Conservation (phyloP, 2,888 invertebrate species). For the Orthosia cruda region DNA sequence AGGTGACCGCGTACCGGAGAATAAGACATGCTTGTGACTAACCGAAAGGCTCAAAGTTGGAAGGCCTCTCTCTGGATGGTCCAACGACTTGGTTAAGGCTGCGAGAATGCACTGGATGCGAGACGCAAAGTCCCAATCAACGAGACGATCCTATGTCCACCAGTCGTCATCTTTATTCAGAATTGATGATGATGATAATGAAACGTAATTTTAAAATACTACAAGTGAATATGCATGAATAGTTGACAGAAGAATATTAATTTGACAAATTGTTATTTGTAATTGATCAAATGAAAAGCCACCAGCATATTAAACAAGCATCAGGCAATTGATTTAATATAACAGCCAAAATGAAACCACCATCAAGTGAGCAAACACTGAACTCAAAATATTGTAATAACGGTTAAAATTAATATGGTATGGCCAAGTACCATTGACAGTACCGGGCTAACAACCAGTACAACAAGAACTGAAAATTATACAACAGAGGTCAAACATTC, state of each 20-base stretch:
- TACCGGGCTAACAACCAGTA: conserved; percentile 23
- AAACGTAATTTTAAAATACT: no score
- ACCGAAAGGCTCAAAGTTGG: no score
- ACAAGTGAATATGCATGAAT: no score
- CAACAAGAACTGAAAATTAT: neutral
- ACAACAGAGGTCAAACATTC: conserved; percentile 8
- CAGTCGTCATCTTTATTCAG: no score
- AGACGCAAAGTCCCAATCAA: no score
- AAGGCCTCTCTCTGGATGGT: no score
- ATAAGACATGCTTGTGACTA: no score
- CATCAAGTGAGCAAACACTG: conserved; percentile 52
- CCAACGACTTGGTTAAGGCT: no score
- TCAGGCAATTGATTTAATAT: conserved; percentile 7
- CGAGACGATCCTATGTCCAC: no score
- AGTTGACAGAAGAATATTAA: neutral
- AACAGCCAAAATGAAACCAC: neutral
- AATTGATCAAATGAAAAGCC: neutral
- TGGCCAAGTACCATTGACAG: conserved; percentile 49
- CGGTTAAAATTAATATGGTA: conserved; percentile 49
- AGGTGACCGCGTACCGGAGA: no score
- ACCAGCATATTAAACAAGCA: neutral
- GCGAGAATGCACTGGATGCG: no score
- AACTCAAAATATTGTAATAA: conserved; percentile 44
- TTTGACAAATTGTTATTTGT: neutral
- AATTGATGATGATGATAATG: no score